Percentiles rank a stretch among this genome's conserved stretches.
Conservation (phyloP, 2,888 invertebrate genomes). For the Apomyelois bistriatella region DNA sequence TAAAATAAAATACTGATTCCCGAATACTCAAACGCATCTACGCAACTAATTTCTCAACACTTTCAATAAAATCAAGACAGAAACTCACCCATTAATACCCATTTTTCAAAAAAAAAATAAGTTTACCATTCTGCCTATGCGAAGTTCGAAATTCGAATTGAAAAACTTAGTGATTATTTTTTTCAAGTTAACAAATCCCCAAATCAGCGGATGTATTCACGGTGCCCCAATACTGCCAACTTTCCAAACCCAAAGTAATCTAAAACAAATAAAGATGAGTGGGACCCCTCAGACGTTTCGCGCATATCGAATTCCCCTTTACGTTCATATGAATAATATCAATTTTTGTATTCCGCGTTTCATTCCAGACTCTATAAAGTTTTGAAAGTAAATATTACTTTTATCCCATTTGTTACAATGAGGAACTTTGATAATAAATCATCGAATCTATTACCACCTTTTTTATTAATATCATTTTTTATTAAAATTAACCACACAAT, state of each 20-base stretch:
- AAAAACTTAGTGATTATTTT: slow-evolving; percentile 60
- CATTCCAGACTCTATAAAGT: slow-evolving; percentile 39
- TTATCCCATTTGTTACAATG: slow-evolving; percentile 32
- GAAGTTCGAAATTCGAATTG: slow-evolving; percentile 49
- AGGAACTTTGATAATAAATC: slow-evolving; percentile 9
- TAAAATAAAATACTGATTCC: no score
- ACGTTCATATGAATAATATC: slow-evolving; percentile 62
- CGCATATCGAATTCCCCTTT: slow-evolving; percentile 63
- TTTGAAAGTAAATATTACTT: slow-evolving; percentile 29
- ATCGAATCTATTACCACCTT: not conserved
- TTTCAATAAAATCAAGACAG: no score
- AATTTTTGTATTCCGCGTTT: slow-evolving; percentile 49
- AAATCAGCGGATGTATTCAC: slow-evolving; percentile 55
- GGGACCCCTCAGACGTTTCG: slow-evolving; percentile 58
- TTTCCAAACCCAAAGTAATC: slow-evolving; percentile 71
- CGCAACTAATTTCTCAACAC: no score
- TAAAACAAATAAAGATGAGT: slow-evolving; percentile 75
- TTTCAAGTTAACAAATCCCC: slow-evolving; percentile 50
- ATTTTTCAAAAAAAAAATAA: not conserved
- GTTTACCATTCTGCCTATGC: slow-evolving; percentile 21
- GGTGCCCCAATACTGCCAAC: slow-evolving; percentile 41
- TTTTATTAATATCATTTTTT: no score
- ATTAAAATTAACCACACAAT: no score
- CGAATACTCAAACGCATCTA: no score
- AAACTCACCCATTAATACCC: no score